These are phyloP conservation scores for Lytechinus pictus DNA, from an alignment of 35 echinoderm and acorn worm species.

Conservation along the genomic window DNA sequence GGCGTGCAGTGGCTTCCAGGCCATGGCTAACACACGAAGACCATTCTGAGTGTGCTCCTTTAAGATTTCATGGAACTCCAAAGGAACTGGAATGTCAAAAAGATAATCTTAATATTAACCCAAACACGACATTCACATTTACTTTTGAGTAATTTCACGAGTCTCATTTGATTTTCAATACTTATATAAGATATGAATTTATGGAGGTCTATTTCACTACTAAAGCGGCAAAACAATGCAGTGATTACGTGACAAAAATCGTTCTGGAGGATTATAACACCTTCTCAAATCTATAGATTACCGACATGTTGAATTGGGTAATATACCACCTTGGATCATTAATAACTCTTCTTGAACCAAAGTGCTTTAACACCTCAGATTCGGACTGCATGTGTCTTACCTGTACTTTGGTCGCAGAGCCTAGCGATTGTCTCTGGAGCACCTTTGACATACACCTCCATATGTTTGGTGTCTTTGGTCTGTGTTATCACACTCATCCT, in stretches of 20 bases:
- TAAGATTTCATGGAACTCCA: conserved; percentile 69
- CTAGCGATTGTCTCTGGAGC: conserved; percentile 81
- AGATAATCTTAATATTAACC: no score
- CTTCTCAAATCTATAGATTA: no score
- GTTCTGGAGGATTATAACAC: no score
- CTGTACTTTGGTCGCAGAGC: conserved; percentile 72
- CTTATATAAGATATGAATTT: no score
- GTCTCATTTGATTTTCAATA: no score
- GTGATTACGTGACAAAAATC: no score
- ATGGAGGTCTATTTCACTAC: no score
- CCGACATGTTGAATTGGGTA: neutral
- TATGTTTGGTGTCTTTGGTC: conserved; percentile 58
- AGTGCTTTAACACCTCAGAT: no score
- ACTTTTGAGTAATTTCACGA: no score
- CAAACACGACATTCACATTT: no score
- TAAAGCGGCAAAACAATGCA: no score
- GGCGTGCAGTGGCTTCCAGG: conserved; percentile 57
- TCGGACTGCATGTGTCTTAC: conserved; percentile 22
- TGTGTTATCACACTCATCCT: conserved; percentile 97
- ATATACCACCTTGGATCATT: neutral
- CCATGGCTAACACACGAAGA: conserved; percentile 74
- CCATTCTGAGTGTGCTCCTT: conserved; percentile 79
- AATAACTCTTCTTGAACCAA: no score
- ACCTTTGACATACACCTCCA: conserved; percentile 92
- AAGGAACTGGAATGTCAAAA: conserved; percentile 53